Conservation (phyloP, 2,888 invertebrate genomes). For the Elegia similella region DNA sequence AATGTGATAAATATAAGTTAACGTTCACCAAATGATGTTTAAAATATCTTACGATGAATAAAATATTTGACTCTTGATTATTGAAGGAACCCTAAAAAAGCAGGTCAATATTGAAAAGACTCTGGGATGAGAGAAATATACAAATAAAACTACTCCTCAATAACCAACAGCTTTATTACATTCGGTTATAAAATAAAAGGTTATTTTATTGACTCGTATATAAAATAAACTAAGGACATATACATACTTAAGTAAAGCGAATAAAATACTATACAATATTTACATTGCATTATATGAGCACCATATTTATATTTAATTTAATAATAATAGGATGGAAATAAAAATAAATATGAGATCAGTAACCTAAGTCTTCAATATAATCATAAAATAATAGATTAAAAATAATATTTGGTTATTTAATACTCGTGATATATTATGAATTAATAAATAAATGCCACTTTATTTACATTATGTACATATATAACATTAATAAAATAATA, state of each 20-base stretch:
- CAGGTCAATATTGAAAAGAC: no score
- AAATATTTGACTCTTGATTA: no score
- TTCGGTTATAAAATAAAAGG: conserved; percentile 48
- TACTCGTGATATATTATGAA: conserved; percentile 35
- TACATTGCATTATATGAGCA: conserved; percentile 45
- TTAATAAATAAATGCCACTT: conserved; percentile 54
- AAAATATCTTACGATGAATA: no score
- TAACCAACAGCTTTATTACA: conserved; percentile 69
- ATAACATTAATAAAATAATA: conserved; percentile 23
- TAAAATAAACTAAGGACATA: conserved; percentile 32
- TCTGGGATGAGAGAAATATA: conserved; percentile 15
- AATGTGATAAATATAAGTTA: no score
- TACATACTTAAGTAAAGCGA: conserved; percentile 10
- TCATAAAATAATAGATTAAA: conserved; percentile 33
- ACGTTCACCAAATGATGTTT: no score
- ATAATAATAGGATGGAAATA: conserved; percentile 29
- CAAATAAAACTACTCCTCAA: conserved; percentile 33
- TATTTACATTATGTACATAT: conserved; percentile 55
- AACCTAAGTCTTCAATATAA: conserved; percentile 36
- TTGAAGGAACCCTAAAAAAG: no score
- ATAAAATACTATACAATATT: conserved; percentile 43
- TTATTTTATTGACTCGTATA: conserved; percentile 42
- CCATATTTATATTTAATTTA: conserved; percentile 30
- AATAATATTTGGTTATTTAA: conserved; percentile 42
- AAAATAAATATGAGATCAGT: conserved; percentile 56